Evolutionary conservation across 1,140 invertebrate genomes (phyloP), one percentile per base, ranked within the genome.

Genomic region (Trichoplusia ni): DNA sequence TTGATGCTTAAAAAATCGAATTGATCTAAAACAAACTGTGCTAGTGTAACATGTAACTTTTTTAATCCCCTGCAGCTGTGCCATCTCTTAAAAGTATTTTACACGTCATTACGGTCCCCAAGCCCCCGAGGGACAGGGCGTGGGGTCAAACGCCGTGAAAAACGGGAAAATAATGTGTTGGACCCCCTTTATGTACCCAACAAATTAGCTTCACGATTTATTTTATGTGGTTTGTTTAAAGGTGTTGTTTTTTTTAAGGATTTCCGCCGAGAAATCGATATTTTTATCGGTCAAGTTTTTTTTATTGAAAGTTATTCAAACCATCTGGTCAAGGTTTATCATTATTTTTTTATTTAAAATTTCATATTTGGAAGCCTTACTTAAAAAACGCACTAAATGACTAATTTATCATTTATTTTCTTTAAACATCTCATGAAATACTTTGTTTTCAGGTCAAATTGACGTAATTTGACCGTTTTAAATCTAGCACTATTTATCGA

Each of bases 141-240:
- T 14, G 31, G 76, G 79, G 82, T 82, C 82, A 84, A 82, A 81
- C 56, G 64, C 69, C 72, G 81, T 79, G 81, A 78, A 87, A 84
- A 87, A 81, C 75, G 76, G 79, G 76, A 84, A 86, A 85, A 81
- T 87, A 81, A 85, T 79, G 71, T 31, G 33, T 61, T 37, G 11
- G 14, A 9, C 33, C n/a, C 23, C 42, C 14, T 58, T 18, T 58
- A 58, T 58, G 54, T 58, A 58, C 54, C 44, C 27, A 23, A 58
- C 25, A 58, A 58, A 58, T 58, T 58, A 58, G 38, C 38, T 44
- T 6, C 9, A 58, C 46, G 25, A 31, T 49, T 49, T 49, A 49
- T 49, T 47, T 31, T 47, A 29, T 49, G 23, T 49, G 46, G 25
- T 31, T 23, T 31, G 25, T 16, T 27, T n/a, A n/a, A n/a, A n/a